These are phyloP conservation scores for Abrostola tripartita DNA, from an alignment of 2,888 invertebrate genomes.

Conservation along the genomic window DNA sequence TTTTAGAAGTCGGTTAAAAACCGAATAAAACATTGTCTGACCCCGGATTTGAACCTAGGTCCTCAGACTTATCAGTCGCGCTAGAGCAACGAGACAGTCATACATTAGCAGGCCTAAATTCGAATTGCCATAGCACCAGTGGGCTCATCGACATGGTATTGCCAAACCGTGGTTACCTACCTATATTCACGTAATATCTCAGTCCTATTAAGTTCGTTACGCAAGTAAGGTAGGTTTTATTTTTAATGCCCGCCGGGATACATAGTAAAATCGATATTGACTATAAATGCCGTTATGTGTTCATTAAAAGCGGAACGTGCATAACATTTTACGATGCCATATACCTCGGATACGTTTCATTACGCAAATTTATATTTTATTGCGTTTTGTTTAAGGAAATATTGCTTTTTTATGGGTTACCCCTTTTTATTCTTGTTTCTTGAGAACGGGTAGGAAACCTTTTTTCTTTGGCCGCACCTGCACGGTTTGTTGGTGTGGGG, in stretches of 20 bases:
- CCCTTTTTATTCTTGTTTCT: background rate
- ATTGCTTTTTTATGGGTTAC: slow-evolving; percentile 43
- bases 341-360: slow-evolving; percentile 54
- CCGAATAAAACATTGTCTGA: too few relatives aligned
- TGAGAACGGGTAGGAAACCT: slow-evolving; percentile 1
- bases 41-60: too few relatives aligned
- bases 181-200: slow-evolving; percentile 7
- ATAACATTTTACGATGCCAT: slow-evolving; percentile 50
- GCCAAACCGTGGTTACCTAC: background rate
- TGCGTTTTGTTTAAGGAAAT: slow-evolving; percentile 54
- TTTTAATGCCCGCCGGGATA: slow-evolving; percentile 50
- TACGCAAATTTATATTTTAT: slow-evolving; percentile 58
- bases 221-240: slow-evolving; percentile 30
- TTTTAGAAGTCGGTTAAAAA: too few relatives aligned
- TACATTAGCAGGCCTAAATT: too few relatives aligned
- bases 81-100: too few relatives aligned
- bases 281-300: slow-evolving; percentile 64
- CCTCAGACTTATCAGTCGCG: too few relatives aligned
- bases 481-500: too few relatives aligned
- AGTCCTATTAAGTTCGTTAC: slow-evolving; percentile 29
- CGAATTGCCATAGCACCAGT: too few relatives aligned
- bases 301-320: slow-evolving; percentile 60
- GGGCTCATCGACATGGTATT: too few relatives aligned
- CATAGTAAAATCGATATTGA: slow-evolving; percentile 67
- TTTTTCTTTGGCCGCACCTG: slow-evolving; percentile 20